Base-by-base conservation (phyloP, 1,140 invertebrate species). In the Wasmannia auropunctata region DNA sequence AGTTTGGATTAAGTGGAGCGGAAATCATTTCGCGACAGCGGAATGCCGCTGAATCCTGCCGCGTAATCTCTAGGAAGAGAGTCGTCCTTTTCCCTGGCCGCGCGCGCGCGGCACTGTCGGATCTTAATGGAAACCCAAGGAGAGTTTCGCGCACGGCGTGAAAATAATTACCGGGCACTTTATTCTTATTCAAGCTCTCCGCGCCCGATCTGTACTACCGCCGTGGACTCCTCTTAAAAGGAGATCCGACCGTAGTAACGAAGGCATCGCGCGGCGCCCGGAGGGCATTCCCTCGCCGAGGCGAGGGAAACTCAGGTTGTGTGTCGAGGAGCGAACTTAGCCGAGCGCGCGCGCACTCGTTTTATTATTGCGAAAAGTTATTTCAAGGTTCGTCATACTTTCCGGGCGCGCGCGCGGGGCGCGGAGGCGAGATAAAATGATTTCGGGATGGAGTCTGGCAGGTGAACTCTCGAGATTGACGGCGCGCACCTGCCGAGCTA, bases 361-460 rank as follows among this genome's bases (percentile, higher is more conserved):
- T 85, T 89, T 90, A 90, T 90, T 90, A 90, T 87, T 74, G 88
- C 75, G 62, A 79, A 51, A 90, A 90, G 88, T 90, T 90, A 90
- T 90, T 90, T 90, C 88, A 90, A 90, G 89, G 86, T 89, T 90
- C 86, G 88, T 89, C 89, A 87, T 90, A 85, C 88, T 90, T 90
- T 81, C 60, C 69, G 11, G 49, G 37, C 28, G 74, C 31, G 22
- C 46, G 58, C 46, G 49, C 34, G 56, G 8, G 28, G 31, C n/a
- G 46, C 69, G 31, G 37, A 7, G 25, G 58, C 46, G 67, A 65
- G 70, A 85, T 90, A 85, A 90, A 90, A 76, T 81, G 88, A 81
- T 89, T 85, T 31, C 40, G 43, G n/a, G 79, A 85, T 70, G 31
- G 67, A 87, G 86, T 90, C 84, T 79, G 56, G 11, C 70, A 83